These are phyloP conservation scores for Oxytorus armatus DNA, from an alignment of 2,888 invertebrate genomes.

Conservation along the genomic window DNA sequence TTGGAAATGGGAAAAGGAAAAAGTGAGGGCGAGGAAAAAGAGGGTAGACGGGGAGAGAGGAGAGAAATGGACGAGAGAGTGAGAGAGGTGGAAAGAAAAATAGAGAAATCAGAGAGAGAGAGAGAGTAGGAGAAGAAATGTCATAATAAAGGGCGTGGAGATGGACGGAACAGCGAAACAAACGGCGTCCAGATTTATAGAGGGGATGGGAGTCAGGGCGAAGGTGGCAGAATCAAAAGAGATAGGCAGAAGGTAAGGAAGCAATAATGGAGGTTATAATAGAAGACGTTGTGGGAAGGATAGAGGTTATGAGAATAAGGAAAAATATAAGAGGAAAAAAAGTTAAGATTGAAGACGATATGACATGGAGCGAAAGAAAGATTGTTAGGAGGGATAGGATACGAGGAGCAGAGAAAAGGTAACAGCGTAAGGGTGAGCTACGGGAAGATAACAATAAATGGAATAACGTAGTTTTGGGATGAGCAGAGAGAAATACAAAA, in stretches of 20 bases:
- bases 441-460: background rate
- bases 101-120: background rate
- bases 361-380: slow-evolving; percentile 17
- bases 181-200: background rate
- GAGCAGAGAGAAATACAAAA: background rate
- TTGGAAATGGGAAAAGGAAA: background rate
- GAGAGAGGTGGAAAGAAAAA: slow-evolving; percentile 9
- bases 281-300: slow-evolving; percentile 12
- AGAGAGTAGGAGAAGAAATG: background rate
- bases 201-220: slow-evolving; percentile 9
- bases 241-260: background rate
- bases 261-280: slow-evolving; percentile 20
- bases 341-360: slow-evolving; percentile 1
- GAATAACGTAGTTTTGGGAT: background rate
- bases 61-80: background rate
- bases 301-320: slow-evolving; percentile 18
- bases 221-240: slow-evolving; percentile 1
- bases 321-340: background rate
- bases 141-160: slow-evolving; percentile 6
- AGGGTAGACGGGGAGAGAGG: background rate
- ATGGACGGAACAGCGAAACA: background rate
- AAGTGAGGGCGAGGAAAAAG: background rate
- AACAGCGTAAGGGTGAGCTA: slow-evolving; percentile 3
- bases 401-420: slow-evolving; percentile 13
- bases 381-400: slow-evolving; percentile 4